Percentiles rank a stretch among this genome's conserved stretches.
Evolutionary conservation across 1,140 invertebrate genomes (phyloP).

Genomic region (Zaprionus africanus): DNA sequence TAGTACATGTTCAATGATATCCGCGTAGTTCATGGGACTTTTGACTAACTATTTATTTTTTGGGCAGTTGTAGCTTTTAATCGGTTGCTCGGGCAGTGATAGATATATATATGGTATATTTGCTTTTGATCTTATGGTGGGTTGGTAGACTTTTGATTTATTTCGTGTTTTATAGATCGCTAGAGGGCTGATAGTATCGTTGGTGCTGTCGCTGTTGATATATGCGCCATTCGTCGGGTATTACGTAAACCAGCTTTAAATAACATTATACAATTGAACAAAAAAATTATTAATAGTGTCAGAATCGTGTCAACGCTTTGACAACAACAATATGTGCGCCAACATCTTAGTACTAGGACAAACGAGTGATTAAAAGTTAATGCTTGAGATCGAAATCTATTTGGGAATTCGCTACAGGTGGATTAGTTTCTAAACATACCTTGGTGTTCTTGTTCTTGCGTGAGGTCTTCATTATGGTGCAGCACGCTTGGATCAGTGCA

Average conservation of each 20-base stretch:
- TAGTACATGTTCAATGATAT: slow-evolving; percentile 55
- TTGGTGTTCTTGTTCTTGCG: slow-evolving; percentile 87
- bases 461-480: slow-evolving; percentile 91
- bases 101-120: slow-evolving; percentile 39
- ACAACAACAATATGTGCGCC: slow-evolving; percentile 39
- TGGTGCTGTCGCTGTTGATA: slow-evolving; percentile 83
- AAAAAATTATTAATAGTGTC: slow-evolving; percentile 63
- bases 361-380: slow-evolving; percentile 28
- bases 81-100: slow-evolving; percentile 63
- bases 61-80: slow-evolving; percentile 41
- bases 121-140: slow-evolving; percentile 44
- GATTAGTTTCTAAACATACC: slow-evolving; percentile 77
- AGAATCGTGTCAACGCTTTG: slow-evolving; percentile 25
- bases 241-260: slow-evolving; percentile 84
- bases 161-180: slow-evolving; percentile 66
- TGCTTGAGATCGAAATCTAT: slow-evolving; percentile 29
- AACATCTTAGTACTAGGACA: slow-evolving; percentile 23
- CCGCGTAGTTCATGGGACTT: slow-evolving; percentile 28
- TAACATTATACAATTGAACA: slow-evolving; percentile 61
- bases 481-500: slow-evolving; percentile 92
- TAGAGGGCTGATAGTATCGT: slow-evolving; percentile 84
- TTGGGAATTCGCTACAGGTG: not conserved
- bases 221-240: slow-evolving; percentile 84
- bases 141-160: slow-evolving; percentile 31
- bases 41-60: slow-evolving; percentile 39